phyloP scores from a whole-genome alignment of 2,797 vertebrate genomes.

The Phaenicophaeus curvirostris region DNA sequence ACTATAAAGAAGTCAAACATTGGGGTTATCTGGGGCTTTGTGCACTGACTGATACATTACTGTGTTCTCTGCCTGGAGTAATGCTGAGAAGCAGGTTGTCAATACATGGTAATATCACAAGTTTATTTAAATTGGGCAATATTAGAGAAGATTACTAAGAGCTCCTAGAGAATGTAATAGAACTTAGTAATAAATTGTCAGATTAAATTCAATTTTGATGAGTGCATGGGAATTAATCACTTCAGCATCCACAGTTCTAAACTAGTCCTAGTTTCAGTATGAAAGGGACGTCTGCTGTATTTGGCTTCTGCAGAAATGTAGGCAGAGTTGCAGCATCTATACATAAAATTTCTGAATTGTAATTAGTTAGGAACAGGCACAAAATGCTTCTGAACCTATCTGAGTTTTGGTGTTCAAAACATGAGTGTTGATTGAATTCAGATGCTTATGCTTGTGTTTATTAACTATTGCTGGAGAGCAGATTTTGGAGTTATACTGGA shows the following conservation, averaged over 20 bases:
- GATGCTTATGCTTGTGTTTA: background rate
- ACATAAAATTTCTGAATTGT: background rate
- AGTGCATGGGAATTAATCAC: slow-evolving; percentile 33
- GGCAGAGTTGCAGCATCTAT: background rate
- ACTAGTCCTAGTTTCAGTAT: background rate
- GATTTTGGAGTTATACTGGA: no score
- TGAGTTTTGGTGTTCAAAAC: background rate
- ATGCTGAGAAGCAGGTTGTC: background rate
- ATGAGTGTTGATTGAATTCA: background rate
- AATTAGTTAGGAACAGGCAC: background rate
- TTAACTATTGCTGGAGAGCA: no score
- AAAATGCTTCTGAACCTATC: background rate
- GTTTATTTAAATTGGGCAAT: slow-evolving; percentile 18
- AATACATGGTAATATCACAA: background rate
- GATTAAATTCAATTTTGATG: slow-evolving; percentile 55
- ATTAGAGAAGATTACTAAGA: slow-evolving; percentile 2
- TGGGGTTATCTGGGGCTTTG: background rate
- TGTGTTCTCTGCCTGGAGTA: background rate
- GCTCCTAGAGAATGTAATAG: slow-evolving; percentile 24
- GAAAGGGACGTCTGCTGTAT: background rate
- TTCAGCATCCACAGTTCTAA: background rate
- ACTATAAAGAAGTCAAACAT: background rate
- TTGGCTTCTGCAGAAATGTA: background rate
- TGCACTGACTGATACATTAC: background rate
- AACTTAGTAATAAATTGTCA: slow-evolving; percentile 43